Base-by-base conservation (phyloP, 2,797 vertebrate species). In the Numenius phaeopus region DNA sequence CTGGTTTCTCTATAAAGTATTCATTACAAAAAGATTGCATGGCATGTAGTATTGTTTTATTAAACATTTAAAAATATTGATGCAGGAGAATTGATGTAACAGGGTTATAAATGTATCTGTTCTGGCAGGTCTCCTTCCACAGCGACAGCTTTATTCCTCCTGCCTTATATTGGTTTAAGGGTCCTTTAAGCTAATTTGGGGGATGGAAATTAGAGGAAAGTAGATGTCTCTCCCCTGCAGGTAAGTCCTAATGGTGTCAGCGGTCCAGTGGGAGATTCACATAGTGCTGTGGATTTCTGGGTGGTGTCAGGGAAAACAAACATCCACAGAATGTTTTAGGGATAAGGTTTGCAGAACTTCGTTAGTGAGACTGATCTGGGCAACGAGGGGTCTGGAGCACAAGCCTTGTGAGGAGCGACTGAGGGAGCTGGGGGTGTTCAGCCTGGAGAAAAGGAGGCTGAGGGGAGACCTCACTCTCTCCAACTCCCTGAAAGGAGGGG, bases 21-120 rank as follows among this genome's bases (percentile, higher is more conserved):
- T 94, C 52, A 82, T 92, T 84, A 70, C 44, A 58, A 27, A 81
- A 87, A 91, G 86, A 87, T 90, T 79, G 77, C 72, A 59, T 42
- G 32, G 69, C 32, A 14, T 82, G 75, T 89, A 55, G 57, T 76
- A 21, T 90, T 93, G 81, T 71, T 59, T 90, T 94, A 87, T 95
- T 94, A 94, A 94, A 84, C 54, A 84, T 94, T 95, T 94, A 69
- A 96, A 89, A 90, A 90, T 83, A 83, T 77, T 29, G 76, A 76
- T 91, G 75, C 62, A 52, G 59, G 59, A 77, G 87, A 81, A 78
- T 39, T 89, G 90, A 22, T 94, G 81, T 73, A 83, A n/a, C 24
- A 19, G 37, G 75, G 50, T 54, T 93, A 4, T 95, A 84, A 88
- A 70, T 58, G 49, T 66, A 54, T 39, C 64, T 55, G 47, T 87